Base-by-base conservation (phyloP, 2,113 vertebrate species). In the Grantiella picta region DNA sequence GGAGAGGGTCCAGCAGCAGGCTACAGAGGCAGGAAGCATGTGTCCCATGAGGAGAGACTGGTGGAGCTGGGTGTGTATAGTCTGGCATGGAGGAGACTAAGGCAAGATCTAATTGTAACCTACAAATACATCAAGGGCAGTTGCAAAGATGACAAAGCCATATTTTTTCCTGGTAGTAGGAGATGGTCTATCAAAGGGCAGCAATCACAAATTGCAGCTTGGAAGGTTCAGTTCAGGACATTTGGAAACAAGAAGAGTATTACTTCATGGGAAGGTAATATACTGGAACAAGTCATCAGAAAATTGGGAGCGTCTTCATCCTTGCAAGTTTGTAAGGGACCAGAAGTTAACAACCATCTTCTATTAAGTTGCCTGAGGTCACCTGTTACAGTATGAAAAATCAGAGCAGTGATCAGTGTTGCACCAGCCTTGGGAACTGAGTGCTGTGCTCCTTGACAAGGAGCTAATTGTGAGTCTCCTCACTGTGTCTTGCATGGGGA, bases 401-500 rank as follows among this genome's bases (percentile, higher is more conserved):
- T 4, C 5, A 49, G 80, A 86, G 29, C 27, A 36, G 31, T 0
- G 0, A 45, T 45, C 29, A 66, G 40, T n/a, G 31, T 36, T 70
- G 47, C 31, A 77, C 25, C 63, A 92, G 78, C 50, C 28, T 53
- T 12, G 61, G 70, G 71, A 93, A 42, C 0, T 1, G 11, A 47
- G 61, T 11, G 59, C 29, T 36, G 45, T 22, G 15, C 27, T 82
- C 40, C 82, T 73, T 18, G 16, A 27, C 0, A 21, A 82, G 60
- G 33, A 69, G 50, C 22, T 88, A 12, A 52, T 45, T 0, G 0
- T n/a, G 90, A 52, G 24, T 24, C n/a, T 65, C 18, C 31, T 73
- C 9, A 29, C 36, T 2, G 9, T 53, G 29, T 31, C 4, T 4
- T 40, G 50, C 0, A 0, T 21, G 27, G 50, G 28, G 42, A 35